Conservation (phyloP, 2,797 vertebrate genomes). For the Rhynchonycteris naso region DNA sequence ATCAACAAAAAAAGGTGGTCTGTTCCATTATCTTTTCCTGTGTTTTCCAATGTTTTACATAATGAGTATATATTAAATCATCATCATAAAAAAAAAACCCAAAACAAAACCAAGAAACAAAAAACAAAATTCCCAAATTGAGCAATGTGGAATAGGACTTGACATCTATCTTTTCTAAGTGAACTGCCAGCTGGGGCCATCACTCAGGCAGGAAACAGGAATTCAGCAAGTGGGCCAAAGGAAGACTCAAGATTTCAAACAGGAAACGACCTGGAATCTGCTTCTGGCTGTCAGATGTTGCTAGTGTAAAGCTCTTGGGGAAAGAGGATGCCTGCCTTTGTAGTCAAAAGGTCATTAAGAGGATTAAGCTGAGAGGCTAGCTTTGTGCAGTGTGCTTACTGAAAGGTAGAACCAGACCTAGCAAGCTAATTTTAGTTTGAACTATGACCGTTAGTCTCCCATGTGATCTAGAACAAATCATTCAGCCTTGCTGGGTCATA, state of each 20-base stretch:
- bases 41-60: constrained; percentile 2
- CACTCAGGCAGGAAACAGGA: constrained; percentile 74
- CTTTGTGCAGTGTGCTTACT: neutral
- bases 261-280: constrained; percentile 75
- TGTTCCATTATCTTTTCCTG: neutral
- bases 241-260: constrained; percentile 73
- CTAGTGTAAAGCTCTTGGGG: constrained; percentile 60
- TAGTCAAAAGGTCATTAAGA: constrained; percentile 54
- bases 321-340: constrained; percentile 75
- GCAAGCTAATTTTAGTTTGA: constrained; percentile 41
- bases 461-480: constrained; percentile 10
- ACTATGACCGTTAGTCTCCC: neutral
- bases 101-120: neutral
- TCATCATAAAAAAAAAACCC: neutral
- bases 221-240: constrained; percentile 71
- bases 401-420: neutral
- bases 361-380: constrained; percentile 10
- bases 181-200: constrained; percentile 68
- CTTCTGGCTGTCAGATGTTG: constrained; percentile 52
- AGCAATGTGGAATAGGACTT: constrained; percentile 12
- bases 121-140: neutral
- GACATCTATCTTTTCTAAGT: neutral
- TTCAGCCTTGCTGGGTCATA: neutral
- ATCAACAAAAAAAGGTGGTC: neutral
- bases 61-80: neutral